Conservation (phyloP, 2,797 vertebrate species). For the Sylvia borin region DNA sequence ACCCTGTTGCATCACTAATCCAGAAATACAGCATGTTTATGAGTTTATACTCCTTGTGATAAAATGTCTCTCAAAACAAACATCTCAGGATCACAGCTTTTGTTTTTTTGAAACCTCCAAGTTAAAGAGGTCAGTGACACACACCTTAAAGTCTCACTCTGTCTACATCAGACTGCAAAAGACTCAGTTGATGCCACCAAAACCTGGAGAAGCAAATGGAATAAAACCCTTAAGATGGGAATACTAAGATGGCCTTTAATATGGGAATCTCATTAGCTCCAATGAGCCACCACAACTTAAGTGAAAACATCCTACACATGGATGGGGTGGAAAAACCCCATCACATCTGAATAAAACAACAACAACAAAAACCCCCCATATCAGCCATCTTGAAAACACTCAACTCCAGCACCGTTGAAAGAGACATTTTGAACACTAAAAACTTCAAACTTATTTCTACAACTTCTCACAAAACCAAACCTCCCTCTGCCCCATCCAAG, state of each 20-base stretch:
- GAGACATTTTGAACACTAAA: not conserved
- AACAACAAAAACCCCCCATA: not conserved
- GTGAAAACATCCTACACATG: not conserved
- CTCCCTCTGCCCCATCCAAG: not conserved
- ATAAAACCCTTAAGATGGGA: not conserved
- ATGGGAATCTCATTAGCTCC: not conserved
- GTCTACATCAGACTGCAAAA: not conserved
- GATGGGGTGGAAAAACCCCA: not conserved
- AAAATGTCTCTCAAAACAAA: constrained; percentile 19
- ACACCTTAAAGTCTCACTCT: not conserved
- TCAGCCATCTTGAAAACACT: not conserved
- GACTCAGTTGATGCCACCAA: constrained; percentile 3
- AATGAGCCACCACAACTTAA: not conserved
- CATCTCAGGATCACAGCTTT: not conserved
- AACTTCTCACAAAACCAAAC: not conserved
- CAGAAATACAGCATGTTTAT: not conserved
- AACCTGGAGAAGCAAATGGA: not conserved
- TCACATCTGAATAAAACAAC: not conserved
- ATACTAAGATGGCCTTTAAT: not conserved
- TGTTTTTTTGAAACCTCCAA: constrained; percentile 3
- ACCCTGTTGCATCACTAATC: constrained; percentile 17
- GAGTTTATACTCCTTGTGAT: not conserved
- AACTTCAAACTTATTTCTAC: not conserved
- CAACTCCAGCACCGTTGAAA: not conserved
- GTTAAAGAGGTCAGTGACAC: not conserved